Evolutionary conservation across 2,888 invertebrate species (phyloP).

Genomic region (Epinotia nisella): DNA sequence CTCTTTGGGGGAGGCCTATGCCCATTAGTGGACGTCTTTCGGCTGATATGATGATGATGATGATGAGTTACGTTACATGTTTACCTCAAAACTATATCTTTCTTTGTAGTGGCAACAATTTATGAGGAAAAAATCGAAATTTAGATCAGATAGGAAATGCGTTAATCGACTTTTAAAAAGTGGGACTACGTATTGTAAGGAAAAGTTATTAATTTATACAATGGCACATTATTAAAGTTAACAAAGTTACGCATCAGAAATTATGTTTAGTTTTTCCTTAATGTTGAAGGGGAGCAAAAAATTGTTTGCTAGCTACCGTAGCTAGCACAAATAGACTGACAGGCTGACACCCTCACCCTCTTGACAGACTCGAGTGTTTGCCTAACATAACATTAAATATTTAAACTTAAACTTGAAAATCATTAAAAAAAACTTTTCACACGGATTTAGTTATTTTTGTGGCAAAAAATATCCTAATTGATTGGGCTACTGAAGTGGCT

Average conservation of each 20-base stretch:
- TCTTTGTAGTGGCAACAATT: too few relatives aligned
- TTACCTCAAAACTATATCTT: too few relatives aligned
- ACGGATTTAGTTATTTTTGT: constrained; percentile 12
- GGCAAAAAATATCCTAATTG: constrained; percentile 10
- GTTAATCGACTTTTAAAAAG: too few relatives aligned
- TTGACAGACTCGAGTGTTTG: constrained; percentile 59
- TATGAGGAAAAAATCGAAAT: too few relatives aligned
- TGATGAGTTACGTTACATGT: too few relatives aligned
- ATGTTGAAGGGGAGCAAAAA: constrained; percentile 47
- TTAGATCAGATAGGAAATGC: too few relatives aligned
- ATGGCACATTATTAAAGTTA: constrained; percentile 11
- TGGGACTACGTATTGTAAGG: too few relatives aligned
- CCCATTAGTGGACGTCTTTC: too few relatives aligned
- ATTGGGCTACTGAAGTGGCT: constrained; percentile 3
- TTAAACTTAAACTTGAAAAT: constrained; percentile 39
- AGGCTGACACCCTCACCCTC: constrained; percentile 37
- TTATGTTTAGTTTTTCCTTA: constrained; percentile 14
- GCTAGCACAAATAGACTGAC: constrained; percentile 59
- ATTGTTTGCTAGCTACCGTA: constrained; percentile 68
- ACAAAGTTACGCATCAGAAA: constrained; percentile 18
- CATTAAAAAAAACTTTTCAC: constrained; percentile 12
- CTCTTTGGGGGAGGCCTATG: too few relatives aligned
- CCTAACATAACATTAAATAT: constrained; percentile 57
- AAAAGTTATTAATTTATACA: background rate
- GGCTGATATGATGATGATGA: too few relatives aligned